phyloP scores from a whole-genome alignment of 2,888 invertebrate species.

The Capitulum mitella region DNA sequence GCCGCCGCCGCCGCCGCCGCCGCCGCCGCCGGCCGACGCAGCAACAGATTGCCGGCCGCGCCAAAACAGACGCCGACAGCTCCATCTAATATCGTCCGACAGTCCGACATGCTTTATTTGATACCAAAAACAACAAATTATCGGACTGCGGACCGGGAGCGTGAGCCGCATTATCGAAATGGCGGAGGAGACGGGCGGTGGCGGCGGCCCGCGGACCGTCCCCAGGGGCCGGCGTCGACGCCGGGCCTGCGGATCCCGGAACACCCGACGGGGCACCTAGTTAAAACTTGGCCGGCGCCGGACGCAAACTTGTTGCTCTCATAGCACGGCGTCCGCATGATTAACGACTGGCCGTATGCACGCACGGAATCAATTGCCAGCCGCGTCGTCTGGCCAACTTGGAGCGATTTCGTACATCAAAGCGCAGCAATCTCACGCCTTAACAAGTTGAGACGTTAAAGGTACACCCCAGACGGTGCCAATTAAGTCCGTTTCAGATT shows the following conservation, averaged over 20 bases:
- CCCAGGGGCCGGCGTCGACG: no score
- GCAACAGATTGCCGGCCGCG: slow-evolving; percentile 27
- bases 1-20: background rate
- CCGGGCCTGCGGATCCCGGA: no score
- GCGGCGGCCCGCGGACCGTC: background rate
- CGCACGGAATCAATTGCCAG: background rate
- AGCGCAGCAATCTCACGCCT: slow-evolving; percentile 9
- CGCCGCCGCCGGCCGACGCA: background rate
- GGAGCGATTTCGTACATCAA: background rate
- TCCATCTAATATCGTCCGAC: slow-evolving; percentile 26
- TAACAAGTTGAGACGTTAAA: background rate
- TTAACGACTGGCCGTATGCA: background rate
- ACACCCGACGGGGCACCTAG: background rate
- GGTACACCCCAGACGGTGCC: background rate
- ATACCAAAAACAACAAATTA: slow-evolving; percentile 25
- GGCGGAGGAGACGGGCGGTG: background rate
- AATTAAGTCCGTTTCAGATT: background rate
- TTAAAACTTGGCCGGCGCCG: background rate
- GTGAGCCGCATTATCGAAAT: background rate
- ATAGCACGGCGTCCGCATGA: background rate
- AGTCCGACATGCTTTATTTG: slow-evolving; percentile 28
- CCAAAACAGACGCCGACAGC: slow-evolving; percentile 24
- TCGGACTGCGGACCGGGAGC: background rate
- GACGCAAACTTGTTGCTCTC: background rate
- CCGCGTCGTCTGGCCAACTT: background rate